phyloP scores from a whole-genome alignment of 2,797 vertebrate species.

The Scarus forsteni region DNA sequence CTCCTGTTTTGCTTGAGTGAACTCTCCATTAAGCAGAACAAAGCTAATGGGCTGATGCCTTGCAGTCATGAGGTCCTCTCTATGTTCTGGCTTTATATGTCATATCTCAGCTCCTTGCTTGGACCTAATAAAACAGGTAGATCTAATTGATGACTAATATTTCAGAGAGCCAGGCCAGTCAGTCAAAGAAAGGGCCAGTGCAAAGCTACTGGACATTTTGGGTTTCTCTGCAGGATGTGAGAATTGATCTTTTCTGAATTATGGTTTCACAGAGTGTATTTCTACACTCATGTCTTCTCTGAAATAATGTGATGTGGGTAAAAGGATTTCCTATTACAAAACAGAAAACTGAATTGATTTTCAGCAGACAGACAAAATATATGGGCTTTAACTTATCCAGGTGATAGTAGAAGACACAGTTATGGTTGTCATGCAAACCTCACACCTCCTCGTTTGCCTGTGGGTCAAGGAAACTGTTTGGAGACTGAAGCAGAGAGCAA shows the following conservation, averaged over 20 bases:
- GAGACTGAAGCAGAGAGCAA: conserved; percentile 23
- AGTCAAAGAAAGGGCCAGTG: conserved; percentile 11
- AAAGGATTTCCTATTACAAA: conserved; percentile 27
- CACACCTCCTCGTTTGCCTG: conserved; percentile 48
- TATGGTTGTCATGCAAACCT: conserved; percentile 42
- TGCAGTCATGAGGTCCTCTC: conserved; percentile 5
- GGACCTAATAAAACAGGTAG: background rate
- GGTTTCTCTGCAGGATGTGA: background rate
- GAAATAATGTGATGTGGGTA: background rate
- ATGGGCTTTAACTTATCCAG: conserved; percentile 38
- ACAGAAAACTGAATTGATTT: conserved; percentile 22
- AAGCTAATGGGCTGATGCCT: conserved; percentile 37
- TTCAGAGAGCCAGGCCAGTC: background rate
- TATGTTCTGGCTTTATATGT: conserved; percentile 1
- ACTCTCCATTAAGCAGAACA: conserved; percentile 43
- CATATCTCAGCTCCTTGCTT: conserved; percentile 1
- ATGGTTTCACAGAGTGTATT: background rate
- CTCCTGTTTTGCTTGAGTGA: conserved; percentile 46
- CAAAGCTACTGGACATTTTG: background rate
- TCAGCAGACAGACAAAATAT: conserved; percentile 21
- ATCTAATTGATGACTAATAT: conserved; percentile 10
- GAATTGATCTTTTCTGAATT: background rate
- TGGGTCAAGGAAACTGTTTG: conserved; percentile 49
- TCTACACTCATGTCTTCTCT: conserved; percentile 2
- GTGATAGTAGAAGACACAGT: conserved; percentile 43